Base-by-base conservation (phyloP, 2,888 invertebrate species). In the Mycogona germanica region DNA sequence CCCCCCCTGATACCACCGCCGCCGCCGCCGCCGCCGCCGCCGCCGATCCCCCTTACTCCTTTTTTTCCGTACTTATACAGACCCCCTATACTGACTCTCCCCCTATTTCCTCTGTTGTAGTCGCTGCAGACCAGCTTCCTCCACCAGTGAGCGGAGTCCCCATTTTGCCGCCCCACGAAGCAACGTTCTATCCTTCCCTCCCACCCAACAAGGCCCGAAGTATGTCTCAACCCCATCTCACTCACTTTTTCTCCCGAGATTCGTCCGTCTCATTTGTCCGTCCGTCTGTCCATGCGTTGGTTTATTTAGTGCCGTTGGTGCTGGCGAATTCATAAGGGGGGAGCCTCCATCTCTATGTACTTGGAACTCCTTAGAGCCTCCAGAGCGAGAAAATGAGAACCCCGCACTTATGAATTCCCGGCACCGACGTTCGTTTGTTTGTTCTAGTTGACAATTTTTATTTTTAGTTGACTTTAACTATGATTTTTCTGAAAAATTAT, bases 141-240 rank as follows among this genome's bases (percentile, higher is more conserved):
- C 50, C 52, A 52, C 44, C 55, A 55, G 57, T 57, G 57, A 57
- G 55, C 57, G 57, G 57, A 57, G 57, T 49, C 50, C 57, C 57
- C 51, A 57, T 53, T 57, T 57, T 55, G 57, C 57, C 50, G 57
- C 48, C 57, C 57, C 52, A 56, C 56, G 57, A 57, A 47, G 57
- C 57, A 55, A 57, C 57, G 57, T 40, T 55, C 55, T 54, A 57
- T 55, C 57, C 57, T 56, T 55, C 57, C 54, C 57, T 57, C 55
- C 55, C 56, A 49, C 55, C 57, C 55, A 56, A 52, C 55, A 55
- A 55, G 57, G 57, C 57, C 57, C 57, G 49, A 57, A 57, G 57
- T 57, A 57, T 57, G 57, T 57, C 55, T 47, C 51, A 52, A 42
- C 41, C 55, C 48, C 38, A 52, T 48, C 53, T 53, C 53, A 48